Base-by-base conservation (phyloP, 2,888 invertebrate species). In the Tenthredo distinguenda region DNA sequence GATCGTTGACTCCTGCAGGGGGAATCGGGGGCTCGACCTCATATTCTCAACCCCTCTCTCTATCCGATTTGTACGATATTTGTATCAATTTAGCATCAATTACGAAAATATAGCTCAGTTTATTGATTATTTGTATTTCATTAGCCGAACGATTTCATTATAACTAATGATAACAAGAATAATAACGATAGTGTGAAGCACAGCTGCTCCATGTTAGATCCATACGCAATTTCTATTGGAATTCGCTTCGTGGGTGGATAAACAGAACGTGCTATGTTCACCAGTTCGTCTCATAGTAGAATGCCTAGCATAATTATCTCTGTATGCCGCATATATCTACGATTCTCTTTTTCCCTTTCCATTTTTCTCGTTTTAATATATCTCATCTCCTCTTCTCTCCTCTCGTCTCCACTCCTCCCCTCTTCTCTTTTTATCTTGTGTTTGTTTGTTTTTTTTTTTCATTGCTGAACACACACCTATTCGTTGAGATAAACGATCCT, bases 1-100 rank as follows among this genome's bases (percentile, higher is more conserved):
- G 93, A 91, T 90, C 93, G 88, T 92, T 93, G 93, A 93, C 93
- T 92, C 88, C 88, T 89, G 87, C 37, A 26, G 9, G 47, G 31
- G 34, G 37, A 10, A 43, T 43, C 72, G 15, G 31, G 40, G 77
- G 55, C 31, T 31, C 77, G 77, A 55, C 50, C 77, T 77, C 55
- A 31, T 21, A 50, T 31, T 31, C 18, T 55, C 40, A n/a, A 18
- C 31, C 15, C 1, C 68, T 68, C 68, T 34, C 12, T 34, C 21
- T 26, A 26, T 62, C 26, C 62, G 21, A 12, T 62, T 62, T 62
- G 4, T 12, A 12, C 26, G 12, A 62, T 26, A 26, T 10, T 9
- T 9, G n/a, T 34, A n/a, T 40, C 9, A n/a, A 40, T 34, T n/a
- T 15, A 50, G n/a, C 50, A 55, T 72, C n/a, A 37, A 71, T 71